Percentiles rank a stretch among this genome's conserved stretches.
These are phyloP conservation scores for Phrixothrix hirtus DNA, from an alignment of 2,888 invertebrate species.

Conservation along the genomic window DNA sequence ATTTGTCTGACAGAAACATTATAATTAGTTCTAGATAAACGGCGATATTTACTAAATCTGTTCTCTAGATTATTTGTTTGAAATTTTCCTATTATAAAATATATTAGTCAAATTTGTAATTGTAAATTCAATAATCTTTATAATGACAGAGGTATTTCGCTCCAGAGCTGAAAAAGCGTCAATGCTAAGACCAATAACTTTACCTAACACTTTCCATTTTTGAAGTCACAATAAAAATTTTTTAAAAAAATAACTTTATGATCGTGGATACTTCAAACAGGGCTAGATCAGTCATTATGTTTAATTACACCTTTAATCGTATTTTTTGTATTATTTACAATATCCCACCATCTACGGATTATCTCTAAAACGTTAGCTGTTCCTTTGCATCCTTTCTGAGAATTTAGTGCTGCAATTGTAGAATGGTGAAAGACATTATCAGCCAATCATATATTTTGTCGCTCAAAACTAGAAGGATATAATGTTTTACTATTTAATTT, in stretches of 20 bases:
- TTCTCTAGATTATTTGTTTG: conserved; percentile 27
- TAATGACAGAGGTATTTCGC: conserved; percentile 11
- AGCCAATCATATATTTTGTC: conserved; percentile 27
- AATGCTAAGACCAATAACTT: conserved; percentile 10
- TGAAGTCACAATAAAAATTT: conserved; percentile 24
- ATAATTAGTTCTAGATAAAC: conserved; percentile 21
- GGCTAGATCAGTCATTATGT: conserved; percentile 16
- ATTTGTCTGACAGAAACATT: conserved; percentile 21
- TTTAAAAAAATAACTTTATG: conserved; percentile 12
- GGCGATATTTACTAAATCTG: conserved; percentile 23
- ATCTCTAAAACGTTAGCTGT: conserved; percentile 26
- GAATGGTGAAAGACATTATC: conserved; percentile 29
- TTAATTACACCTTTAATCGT: conserved; percentile 24
- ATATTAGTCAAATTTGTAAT: conserved; percentile 3
- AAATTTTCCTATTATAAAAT: conserved; percentile 23
- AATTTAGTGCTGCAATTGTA: conserved; percentile 23
- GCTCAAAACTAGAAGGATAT: conserved; percentile 20
- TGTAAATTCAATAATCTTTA: conserved; percentile 11
- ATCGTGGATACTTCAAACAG: conserved; percentile 11
- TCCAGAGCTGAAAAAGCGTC: conserved; percentile 15
- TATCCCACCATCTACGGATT: conserved; percentile 30
- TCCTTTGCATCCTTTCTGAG: conserved; percentile 6
- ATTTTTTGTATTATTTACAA: conserved; percentile 25
- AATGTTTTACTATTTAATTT: conserved; percentile 26
- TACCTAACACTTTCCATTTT: conserved; percentile 18